Percentiles rank a stretch among this genome's conserved stretches.
phyloP scores from a whole-genome alignment of 2,113 vertebrate species.

The Falcunculus frontatus region DNA sequence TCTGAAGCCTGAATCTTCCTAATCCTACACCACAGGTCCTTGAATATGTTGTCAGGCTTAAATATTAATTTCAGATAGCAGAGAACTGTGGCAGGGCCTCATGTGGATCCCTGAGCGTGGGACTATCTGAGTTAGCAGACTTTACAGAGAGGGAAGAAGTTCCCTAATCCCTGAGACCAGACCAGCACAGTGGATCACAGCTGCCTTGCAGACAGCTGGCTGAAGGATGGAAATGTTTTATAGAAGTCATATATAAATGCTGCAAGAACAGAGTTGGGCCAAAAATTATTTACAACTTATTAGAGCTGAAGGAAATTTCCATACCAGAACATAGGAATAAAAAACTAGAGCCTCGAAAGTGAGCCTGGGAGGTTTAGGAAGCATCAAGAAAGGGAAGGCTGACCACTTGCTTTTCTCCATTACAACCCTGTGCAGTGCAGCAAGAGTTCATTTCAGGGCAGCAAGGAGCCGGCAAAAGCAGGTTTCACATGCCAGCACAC shows the following conservation, averaged over 20 bases:
- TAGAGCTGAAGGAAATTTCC: not conserved
- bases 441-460: not conserved
- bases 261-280: not conserved
- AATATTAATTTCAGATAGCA: conserved; percentile 13
- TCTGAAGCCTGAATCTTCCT: not conserved
- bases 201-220: not conserved
- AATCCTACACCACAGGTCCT: not conserved
- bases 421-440: not conserved
- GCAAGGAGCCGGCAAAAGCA: not conserved
- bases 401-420: not conserved
- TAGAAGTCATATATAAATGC: not conserved
- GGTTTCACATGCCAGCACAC: not conserved
- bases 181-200: not conserved
- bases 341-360: not conserved
- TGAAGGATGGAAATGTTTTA: not conserved
- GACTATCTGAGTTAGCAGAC: not conserved
- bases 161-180: not conserved
- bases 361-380: not conserved
- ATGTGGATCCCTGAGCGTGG: not conserved
- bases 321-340: not conserved
- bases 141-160: not conserved
- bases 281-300: not conserved
- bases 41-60: not conserved
- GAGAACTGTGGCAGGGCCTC: not conserved
- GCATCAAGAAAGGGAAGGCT: not conserved